Base-by-base conservation (phyloP, 2,797 vertebrate genomes). In the Fundulus diaphanus region DNA sequence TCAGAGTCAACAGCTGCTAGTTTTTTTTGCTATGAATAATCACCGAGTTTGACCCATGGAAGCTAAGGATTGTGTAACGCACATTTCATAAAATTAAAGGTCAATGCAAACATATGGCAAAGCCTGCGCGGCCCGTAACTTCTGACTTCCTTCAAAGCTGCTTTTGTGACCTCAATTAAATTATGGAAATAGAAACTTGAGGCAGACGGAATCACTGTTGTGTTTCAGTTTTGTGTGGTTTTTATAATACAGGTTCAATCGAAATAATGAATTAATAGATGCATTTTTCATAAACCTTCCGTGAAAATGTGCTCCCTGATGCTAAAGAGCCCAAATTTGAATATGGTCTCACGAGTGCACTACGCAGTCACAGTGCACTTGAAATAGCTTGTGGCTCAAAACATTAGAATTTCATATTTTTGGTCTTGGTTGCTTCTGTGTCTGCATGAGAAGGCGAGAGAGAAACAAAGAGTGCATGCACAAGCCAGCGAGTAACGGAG, bases 341-440 rank as follows among this genome's bases (percentile, higher is more conserved):
- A 94, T 94, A 92, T 31, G 87, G 92, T 93, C 93, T 93, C 91
- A 91, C 84, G 89, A 85, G 87, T 89, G 85, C 91, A 87, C 88
- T 73, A 79, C 83, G 89, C 74, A 90, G 90, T 92, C 92, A 89
- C 93, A 90, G 76, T 79, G 89, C 84, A 86, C 91, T 91, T 88
- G 85, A 94, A 94, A 94, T 94, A 92, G 92, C 93, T 95, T 90
- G 92, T 93, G 93, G 94, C 93, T 93, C 86, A 90, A 92, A 93
- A 91, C 85, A 95, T 94, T 95, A 91, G 92, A 95, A 94, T 94
- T 94, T 94, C 92, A 94, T 94, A 95, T 95, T 95, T 87, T 82
- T 82, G n/a, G n/a, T 89, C 80, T 85, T 79, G 80, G 84, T 86
- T 89, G 88, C 81, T 61, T 86, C 69, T 82, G 76, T 80, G 78